Evolutionary conservation across 2,888 invertebrate genomes (phyloP).

Genomic region (Aphodius granarius): DNA sequence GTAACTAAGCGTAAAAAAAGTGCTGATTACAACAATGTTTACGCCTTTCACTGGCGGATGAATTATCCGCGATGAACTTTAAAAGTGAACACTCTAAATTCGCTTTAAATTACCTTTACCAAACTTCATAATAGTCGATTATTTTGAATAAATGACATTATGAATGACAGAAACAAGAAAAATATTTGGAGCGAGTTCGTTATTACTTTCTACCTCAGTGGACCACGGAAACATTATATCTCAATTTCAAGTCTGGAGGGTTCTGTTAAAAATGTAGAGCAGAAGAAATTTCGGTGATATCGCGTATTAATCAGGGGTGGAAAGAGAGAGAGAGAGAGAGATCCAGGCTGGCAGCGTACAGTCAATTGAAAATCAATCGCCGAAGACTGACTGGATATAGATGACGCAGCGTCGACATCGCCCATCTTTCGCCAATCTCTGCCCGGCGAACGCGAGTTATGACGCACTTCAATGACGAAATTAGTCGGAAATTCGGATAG

Average conservation of each 20-base stretch:
- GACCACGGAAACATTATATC: background rate
- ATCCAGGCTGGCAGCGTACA: background rate
- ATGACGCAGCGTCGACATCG: background rate
- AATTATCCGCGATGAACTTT: no score
- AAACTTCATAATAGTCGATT: no score
- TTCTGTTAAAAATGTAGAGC: background rate
- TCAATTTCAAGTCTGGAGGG: background rate
- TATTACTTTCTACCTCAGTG: background rate
- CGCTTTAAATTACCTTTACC: no score
- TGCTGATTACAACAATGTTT: no score
- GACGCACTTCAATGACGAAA: slow-evolving; percentile 49
- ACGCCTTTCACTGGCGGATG: no score
- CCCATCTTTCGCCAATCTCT: background rate
- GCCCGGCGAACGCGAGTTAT: slow-evolving; percentile 38
- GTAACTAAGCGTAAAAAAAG: no score
- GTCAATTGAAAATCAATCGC: background rate
- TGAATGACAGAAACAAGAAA: no score
- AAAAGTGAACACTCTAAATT: no score
- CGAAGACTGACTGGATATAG: background rate
- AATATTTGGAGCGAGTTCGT: no score
- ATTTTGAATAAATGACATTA: no score
- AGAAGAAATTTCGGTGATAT: background rate
- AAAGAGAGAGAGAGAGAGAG: slow-evolving; percentile 10
- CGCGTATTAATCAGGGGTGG: slow-evolving; percentile 4
- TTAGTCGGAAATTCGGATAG: slow-evolving; percentile 47